Base-by-base conservation (phyloP, 2,888 invertebrate genomes). In the Nebria brevicollis region DNA sequence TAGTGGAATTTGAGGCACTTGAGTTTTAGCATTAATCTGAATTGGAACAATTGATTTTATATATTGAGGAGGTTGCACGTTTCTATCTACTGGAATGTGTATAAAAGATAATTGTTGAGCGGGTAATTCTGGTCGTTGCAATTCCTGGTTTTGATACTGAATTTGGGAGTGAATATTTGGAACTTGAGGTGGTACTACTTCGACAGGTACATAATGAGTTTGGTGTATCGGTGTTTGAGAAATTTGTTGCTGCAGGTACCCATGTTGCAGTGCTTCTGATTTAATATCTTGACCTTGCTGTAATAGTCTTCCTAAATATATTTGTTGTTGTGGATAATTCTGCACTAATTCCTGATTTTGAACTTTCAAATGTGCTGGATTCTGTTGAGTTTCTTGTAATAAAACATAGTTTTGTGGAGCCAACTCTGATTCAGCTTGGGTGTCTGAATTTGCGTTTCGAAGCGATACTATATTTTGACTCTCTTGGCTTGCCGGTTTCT, bases 151-250 rank as follows among this genome's bases (percentile, higher is more conserved):
- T n/a, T 80, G 68, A 65, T 65, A 64, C 42, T 76, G 26, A 66
- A n/a, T 66, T 42, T 81, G 75, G 25, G 66, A 42, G 26, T 75
- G 41, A 41, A 13, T 26, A 73, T 41, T 26, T 8, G 75, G 75
- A 13, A 66, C 72, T 81, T 81, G 81, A 66, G 81, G 81, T 43
- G 81, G 81, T 66, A 81, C 81, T 20, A 81, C 81, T 77, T 77
- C 81, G 13, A 81, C 77, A 42, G 81, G 81, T 72, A 81, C 77
- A 73, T 81, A 81, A 43, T 81, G 81, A n/a, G 81, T 81, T 66
- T 81, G 81, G 25, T 81, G 77, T 65, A 76, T 81, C 13, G 81
- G 81, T 43, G 66, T 70, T 75, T 80, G 80, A 43, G 75, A 8
- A 42, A 79, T 26, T 74, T 79, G 79, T 70, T 79, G 79, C 20